Conservation (phyloP, 2,797 vertebrate genomes). For the Melanotaenia pygmaea region DNA sequence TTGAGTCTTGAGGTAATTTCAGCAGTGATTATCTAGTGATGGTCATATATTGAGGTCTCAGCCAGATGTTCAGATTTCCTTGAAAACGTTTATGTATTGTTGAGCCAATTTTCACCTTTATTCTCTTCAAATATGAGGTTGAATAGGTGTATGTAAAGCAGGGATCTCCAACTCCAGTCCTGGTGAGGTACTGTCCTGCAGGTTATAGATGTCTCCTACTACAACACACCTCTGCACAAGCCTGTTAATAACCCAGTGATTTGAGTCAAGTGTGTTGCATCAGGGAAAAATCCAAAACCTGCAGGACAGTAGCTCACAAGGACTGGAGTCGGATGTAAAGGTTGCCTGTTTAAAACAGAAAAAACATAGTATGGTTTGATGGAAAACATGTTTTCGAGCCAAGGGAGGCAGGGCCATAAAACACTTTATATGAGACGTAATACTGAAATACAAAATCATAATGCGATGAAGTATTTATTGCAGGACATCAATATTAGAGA, state of each 20-base stretch:
- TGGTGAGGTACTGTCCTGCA: too few relatives aligned
- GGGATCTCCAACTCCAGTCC: too few relatives aligned
- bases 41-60: not conserved
- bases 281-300: too few relatives aligned
- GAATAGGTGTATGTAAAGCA: too few relatives aligned
- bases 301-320: too few relatives aligned
- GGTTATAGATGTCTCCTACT: too few relatives aligned
- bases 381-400: not conserved
- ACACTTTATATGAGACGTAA: not conserved
- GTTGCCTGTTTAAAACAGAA: not conserved
- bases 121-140: too few relatives aligned
- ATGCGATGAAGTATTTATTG: not conserved
- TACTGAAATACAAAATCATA: not conserved
- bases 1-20: too few relatives aligned
- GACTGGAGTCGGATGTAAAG: not conserved
- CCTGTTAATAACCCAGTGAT: too few relatives aligned
- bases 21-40: not conserved
- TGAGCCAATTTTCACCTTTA: not conserved
- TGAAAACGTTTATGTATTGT: not conserved
- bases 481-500: not conserved
- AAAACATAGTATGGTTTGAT: not conserved
- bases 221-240: too few relatives aligned
- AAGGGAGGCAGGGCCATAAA: not conserved
- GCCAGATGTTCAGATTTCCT: not conserved
- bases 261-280: too few relatives aligned